A percentile compares a stretch with the other conserved stretches of the same genome.
These are phyloP conservation scores for Eutolmus rufibarbis DNA, from an alignment of 2,888 invertebrate species.

Conservation along the genomic window DNA sequence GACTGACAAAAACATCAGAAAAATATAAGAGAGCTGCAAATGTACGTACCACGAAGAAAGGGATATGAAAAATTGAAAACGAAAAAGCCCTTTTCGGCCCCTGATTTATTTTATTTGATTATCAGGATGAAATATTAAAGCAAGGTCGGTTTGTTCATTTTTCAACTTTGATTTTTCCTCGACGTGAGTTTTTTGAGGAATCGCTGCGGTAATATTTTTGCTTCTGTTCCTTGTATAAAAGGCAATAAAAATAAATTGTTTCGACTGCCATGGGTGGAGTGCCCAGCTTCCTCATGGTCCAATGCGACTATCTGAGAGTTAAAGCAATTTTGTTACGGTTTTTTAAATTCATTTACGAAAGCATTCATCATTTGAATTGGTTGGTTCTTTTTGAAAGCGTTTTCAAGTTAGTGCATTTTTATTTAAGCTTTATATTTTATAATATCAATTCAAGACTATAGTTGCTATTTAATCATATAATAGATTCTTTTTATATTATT, in stretches of 20 bases:
- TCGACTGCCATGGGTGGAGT: background rate
- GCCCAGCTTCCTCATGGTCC: background rate
- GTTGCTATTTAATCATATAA: background rate
- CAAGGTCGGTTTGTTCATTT: conserved; percentile 5
- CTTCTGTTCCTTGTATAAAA: background rate
- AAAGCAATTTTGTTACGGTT: background rate
- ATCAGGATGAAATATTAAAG: conserved; percentile 8
- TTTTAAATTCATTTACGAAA: background rate
- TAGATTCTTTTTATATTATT: background rate
- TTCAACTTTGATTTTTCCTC: conserved; percentile 8
- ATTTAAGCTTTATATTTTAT: background rate
- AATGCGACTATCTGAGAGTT: background rate
- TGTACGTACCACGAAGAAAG: background rate
- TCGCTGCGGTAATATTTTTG: background rate
- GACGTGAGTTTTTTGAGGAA: conserved; percentile 4
- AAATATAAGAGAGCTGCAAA: background rate
- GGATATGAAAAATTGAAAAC: conserved; percentile 3
- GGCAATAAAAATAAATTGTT: conserved; percentile 11
- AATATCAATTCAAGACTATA: background rate
- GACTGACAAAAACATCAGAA: background rate
- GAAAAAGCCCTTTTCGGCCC: background rate
- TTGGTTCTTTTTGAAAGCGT: background rate
- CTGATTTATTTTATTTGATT: conserved; percentile 17
- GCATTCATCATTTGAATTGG: background rate
- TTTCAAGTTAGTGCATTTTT: background rate